These are phyloP conservation scores for Bruchidius siliquastri DNA, from an alignment of 2,888 invertebrate genomes.

Conservation along the genomic window DNA sequence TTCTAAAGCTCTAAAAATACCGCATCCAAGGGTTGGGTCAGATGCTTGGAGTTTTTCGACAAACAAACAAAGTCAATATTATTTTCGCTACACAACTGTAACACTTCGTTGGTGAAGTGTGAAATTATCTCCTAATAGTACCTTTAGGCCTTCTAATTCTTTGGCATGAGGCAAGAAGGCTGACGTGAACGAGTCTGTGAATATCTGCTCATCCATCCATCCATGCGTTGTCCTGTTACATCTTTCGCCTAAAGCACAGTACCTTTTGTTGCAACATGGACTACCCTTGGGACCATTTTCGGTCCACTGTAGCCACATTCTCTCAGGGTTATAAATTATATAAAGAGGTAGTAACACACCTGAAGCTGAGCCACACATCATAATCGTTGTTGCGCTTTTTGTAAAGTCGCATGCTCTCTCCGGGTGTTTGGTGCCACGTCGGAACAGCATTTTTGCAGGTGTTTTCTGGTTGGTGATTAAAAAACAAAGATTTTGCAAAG, in stretches of 20 bases:
- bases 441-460: slow-evolving; percentile 17
- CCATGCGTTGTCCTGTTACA: slow-evolving; percentile 17
- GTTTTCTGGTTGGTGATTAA: too few relatives aligned
- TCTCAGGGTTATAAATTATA: slow-evolving; percentile 13
- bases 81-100: slow-evolving; percentile 28
- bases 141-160: slow-evolving; percentile 21
- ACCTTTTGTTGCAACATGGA: slow-evolving; percentile 20
- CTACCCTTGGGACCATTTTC: slow-evolving; percentile 20
- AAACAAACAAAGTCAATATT: slow-evolving; percentile 31
- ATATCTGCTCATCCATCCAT: slow-evolving; percentile 22
- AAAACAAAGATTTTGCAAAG: too few relatives aligned
- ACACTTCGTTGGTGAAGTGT: slow-evolving; percentile 10
- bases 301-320: slow-evolving; percentile 20
- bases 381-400: slow-evolving; percentile 22
- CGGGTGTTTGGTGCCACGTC: slow-evolving; percentile 18
- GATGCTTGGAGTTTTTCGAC: slow-evolving; percentile 32
- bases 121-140: slow-evolving; percentile 35
- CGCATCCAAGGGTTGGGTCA: slow-evolving; percentile 31
- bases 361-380: slow-evolving; percentile 11
- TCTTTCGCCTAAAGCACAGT: slow-evolving; percentile 19
- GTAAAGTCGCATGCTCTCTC: slow-evolving; percentile 22
- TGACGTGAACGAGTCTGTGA: slow-evolving; percentile 29
- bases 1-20: slow-evolving; percentile 29
- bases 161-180: slow-evolving; percentile 24
- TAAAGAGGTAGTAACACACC: slow-evolving; percentile 12